A percentile compares a stretch with the other conserved stretches of the same genome.
phyloP scores from a whole-genome alignment of 2,797 vertebrate genomes.

The Pampus argenteus region DNA sequence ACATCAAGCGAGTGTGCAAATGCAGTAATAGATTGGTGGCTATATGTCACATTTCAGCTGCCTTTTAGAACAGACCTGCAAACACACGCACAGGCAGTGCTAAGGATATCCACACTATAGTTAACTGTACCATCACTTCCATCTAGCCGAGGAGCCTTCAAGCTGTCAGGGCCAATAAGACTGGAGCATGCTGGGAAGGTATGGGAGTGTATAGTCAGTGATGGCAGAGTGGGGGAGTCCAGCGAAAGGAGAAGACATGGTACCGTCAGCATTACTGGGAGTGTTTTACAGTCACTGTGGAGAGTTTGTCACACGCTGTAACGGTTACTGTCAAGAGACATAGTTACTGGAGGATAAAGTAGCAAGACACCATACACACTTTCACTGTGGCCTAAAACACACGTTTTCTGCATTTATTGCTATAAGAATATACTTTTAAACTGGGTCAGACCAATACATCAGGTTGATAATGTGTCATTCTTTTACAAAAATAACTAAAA shows the following conservation, averaged over 20 bases:
- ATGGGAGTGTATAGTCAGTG: slow-evolving; percentile 37
- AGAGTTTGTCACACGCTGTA: slow-evolving; percentile 63
- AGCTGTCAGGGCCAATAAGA: slow-evolving; percentile 55
- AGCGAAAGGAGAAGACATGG: slow-evolving; percentile 22
- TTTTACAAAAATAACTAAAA: too few species aligned
- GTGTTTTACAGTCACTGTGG: slow-evolving; percentile 57
- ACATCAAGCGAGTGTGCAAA: not conserved
- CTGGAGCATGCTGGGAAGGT: slow-evolving; percentile 38
- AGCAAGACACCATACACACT: slow-evolving; percentile 12
- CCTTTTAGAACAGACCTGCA: slow-evolving; percentile 26
- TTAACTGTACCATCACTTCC: slow-evolving; percentile 36
- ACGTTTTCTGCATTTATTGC: slow-evolving; percentile 16
- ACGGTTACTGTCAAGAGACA: slow-evolving; percentile 55
- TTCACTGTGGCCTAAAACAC: slow-evolving; percentile 7
- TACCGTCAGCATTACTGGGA: slow-evolving; percentile 62
- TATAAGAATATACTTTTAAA: not conserved
- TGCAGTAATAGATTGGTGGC: not conserved
- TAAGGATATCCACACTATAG: slow-evolving; percentile 26
- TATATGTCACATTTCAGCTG: slow-evolving; percentile 6
- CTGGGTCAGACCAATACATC: not conserved
- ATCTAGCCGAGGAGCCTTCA: slow-evolving; percentile 48
- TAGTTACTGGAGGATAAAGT: slow-evolving; percentile 52
- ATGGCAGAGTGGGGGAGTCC: slow-evolving; percentile 44
- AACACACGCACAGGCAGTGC: not conserved
- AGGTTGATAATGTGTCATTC: not conserved